Evolutionary conservation across 2,113 vertebrate species (phyloP).

Genomic region (Colinus virginianus): DNA sequence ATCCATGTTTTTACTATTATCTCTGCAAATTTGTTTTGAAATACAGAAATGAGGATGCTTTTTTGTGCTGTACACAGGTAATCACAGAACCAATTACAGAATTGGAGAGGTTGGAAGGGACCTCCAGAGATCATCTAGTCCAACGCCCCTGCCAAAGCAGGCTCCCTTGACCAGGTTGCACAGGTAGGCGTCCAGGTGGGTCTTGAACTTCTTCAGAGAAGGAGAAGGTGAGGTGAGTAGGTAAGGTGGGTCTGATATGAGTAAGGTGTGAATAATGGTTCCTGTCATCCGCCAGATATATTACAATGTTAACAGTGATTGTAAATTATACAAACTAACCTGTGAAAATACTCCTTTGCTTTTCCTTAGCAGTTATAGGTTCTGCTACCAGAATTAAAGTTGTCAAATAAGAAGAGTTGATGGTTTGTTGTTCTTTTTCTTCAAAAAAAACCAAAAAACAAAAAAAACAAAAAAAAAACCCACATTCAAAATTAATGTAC

Average conservation of each 20-base stretch:
- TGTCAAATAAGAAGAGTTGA: neutral
- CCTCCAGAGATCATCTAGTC: too few relatives aligned
- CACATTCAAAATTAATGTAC: neutral
- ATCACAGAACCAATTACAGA: too few relatives aligned
- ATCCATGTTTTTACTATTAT: neutral
- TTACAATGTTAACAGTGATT: neutral
- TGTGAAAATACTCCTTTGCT: neutral
- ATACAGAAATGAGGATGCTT: neutral
- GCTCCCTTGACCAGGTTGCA: too few relatives aligned
- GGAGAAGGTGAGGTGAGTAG: neutral
- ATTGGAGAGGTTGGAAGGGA: too few relatives aligned
- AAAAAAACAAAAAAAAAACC: too few relatives aligned
- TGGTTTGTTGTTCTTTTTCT: neutral
- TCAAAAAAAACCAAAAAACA: too few relatives aligned
- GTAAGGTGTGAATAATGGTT: neutral
- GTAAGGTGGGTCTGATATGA: neutral
- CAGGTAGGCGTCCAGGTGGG: too few relatives aligned
- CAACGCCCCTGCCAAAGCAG: too few relatives aligned
- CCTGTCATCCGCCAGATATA: neutral
- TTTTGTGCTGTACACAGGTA: neutral
- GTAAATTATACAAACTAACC: neutral
- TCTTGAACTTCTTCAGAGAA: too few relatives aligned
- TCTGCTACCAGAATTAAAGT: neutral
- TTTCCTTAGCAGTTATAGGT: neutral
- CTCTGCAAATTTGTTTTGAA: neutral